Evolutionary conservation across 2,113 vertebrate species (phyloP).

Genomic region (Brachyhypopomus gauderio): DNA sequence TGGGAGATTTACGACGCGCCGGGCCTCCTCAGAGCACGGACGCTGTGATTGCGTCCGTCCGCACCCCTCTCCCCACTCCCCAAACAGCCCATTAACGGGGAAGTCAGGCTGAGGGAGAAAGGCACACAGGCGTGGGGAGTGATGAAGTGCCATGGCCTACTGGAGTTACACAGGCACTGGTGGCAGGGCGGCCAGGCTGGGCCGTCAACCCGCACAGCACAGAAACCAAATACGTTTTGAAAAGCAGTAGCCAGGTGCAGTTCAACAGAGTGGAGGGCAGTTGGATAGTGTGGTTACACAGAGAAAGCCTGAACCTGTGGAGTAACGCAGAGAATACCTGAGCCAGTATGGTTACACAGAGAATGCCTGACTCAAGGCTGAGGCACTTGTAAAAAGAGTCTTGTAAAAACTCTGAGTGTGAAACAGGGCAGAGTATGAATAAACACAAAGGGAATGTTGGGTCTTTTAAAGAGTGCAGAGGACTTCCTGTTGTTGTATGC

Average conservation of each 20-base stretch:
- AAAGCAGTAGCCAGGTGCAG: conserved; percentile 52
- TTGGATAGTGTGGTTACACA: conserved; percentile 38
- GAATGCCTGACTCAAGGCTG: neutral
- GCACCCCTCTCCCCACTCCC: conserved; percentile 53
- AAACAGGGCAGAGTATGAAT: neutral
- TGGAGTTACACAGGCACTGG: conserved; percentile 15
- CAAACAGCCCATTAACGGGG: conserved; percentile 67
- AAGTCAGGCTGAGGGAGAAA: conserved; percentile 59
- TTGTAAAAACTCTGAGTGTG: no score
- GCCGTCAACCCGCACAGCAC: neutral
- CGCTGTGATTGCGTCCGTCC: conserved; percentile 66
- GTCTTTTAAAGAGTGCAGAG: conserved; percentile 20
- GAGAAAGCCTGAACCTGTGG: conserved; percentile 8
- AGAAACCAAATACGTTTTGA: neutral
- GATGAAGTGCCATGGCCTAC: conserved; percentile 54
- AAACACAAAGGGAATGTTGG: conserved; percentile 1
- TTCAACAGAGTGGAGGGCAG: conserved; percentile 33
- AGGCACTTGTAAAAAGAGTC: conserved; percentile 53
- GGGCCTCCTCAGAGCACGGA: conserved; percentile 47
- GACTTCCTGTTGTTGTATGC: conserved; percentile 18
- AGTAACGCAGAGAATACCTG: no score
- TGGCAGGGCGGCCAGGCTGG: neutral
- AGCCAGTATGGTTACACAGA: no score
- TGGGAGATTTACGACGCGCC: conserved; percentile 38
- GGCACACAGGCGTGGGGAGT: conserved; percentile 45